Evolutionary conservation across 2,797 vertebrate genomes (phyloP).

Genomic region (Melanotaenia nigrans): DNA sequence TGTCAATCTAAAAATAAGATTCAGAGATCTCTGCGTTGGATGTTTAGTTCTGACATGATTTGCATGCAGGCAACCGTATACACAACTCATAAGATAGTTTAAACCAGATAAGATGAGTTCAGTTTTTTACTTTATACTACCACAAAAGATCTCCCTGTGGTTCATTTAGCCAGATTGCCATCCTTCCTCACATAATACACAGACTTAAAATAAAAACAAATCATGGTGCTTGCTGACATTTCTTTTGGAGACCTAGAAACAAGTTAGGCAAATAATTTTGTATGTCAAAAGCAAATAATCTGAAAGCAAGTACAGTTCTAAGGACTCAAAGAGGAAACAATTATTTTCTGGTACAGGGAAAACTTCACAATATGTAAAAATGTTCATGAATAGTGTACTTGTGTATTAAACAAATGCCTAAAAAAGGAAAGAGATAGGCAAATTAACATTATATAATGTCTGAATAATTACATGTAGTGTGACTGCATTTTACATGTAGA

Average conservation of each 20-base stretch:
- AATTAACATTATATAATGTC: too few relatives aligned
- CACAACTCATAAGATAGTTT: too few relatives aligned
- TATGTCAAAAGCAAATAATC: conserved; percentile 3
- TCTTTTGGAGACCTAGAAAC: background rate
- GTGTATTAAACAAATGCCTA: background rate
- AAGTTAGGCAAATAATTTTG: background rate
- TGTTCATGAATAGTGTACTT: background rate
- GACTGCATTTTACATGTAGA: too few relatives aligned
- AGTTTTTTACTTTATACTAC: background rate
- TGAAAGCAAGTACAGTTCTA: background rate
- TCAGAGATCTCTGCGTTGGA: background rate
- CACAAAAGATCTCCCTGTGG: background rate
- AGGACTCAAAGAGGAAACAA: background rate
- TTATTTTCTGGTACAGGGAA: background rate
- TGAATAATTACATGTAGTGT: too few relatives aligned
- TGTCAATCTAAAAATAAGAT: background rate
- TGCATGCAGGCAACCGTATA: background rate
- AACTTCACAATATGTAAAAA: background rate
- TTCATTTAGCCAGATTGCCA: background rate
- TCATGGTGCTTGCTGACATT: background rate
- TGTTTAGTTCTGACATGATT: background rate
- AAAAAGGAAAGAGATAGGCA: too few relatives aligned
- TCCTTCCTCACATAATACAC: too few relatives aligned
- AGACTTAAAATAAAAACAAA: background rate
- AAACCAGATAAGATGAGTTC: background rate